These are phyloP conservation scores for Seriola dumerili DNA, from an alignment of 2,113 vertebrate species.

Conservation along the genomic window DNA sequence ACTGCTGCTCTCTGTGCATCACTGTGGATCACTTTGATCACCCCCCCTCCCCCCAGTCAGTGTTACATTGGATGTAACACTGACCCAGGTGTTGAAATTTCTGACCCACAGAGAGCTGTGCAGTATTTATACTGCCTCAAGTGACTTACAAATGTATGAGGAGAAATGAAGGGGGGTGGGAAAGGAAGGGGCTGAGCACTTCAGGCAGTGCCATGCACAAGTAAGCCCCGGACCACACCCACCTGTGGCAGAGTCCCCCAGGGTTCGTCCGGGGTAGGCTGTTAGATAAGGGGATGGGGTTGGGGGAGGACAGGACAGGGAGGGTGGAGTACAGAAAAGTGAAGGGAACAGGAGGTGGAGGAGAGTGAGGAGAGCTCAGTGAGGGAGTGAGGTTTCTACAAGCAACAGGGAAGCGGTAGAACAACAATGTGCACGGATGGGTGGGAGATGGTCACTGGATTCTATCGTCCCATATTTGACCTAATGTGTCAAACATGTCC, in stretches of 20 bases:
- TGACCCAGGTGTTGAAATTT: not conserved
- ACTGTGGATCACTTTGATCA: slow-evolving; percentile 32
- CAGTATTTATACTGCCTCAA: not conserved
- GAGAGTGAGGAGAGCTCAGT: slow-evolving; percentile 66
- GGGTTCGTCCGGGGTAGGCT: slow-evolving; percentile 95
- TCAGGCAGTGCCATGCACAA: slow-evolving; percentile 86
- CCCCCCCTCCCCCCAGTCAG: not conserved
- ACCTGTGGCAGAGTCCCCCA: slow-evolving; percentile 94
- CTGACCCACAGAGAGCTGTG: slow-evolving; percentile 24
- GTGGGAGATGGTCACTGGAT: slow-evolving; percentile 32
- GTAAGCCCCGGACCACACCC: slow-evolving; percentile 86
- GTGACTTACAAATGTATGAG: slow-evolving; percentile 21
- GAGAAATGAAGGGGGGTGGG: slow-evolving; percentile 52
- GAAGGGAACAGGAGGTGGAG: slow-evolving; percentile 55
- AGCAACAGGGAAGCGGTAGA: slow-evolving; percentile 55
- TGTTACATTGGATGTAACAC: not conserved
- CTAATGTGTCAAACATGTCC: slow-evolving; percentile 69
- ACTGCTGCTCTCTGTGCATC: slow-evolving; percentile 11
- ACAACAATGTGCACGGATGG: slow-evolving; percentile 52
- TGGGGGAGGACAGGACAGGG: slow-evolving; percentile 70
- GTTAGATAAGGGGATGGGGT: slow-evolving; percentile 86
- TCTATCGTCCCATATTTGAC: slow-evolving; percentile 68
- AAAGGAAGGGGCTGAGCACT: slow-evolving; percentile 69
- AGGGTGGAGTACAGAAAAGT: slow-evolving; percentile 64
- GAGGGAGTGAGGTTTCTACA: slow-evolving; percentile 66